Conservation (phyloP, 1,140 invertebrate genomes). For the Dreissena polymorpha region DNA sequence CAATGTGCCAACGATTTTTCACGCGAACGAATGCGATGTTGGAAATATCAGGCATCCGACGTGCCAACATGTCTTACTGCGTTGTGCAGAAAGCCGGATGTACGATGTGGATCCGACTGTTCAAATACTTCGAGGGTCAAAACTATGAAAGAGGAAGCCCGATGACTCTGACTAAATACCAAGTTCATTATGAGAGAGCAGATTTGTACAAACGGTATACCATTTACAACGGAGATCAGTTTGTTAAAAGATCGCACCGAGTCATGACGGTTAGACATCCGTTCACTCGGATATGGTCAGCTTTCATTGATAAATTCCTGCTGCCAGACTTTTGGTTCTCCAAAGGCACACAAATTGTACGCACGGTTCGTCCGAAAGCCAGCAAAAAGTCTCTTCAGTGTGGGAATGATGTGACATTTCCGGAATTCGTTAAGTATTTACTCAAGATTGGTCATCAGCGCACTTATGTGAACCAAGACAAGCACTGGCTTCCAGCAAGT, state of each 20-base stretch:
- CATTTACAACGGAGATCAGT: not conserved
- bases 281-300: slow-evolving; percentile 59
- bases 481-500: slow-evolving; percentile 61
- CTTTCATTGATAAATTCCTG: slow-evolving; percentile 62
- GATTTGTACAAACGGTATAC: slow-evolving; percentile 24
- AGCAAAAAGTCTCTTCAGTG: slow-evolving; percentile 5
- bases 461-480: slow-evolving; percentile 40
- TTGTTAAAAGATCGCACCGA: not conserved
- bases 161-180: slow-evolving; percentile 6
- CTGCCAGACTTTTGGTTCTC: slow-evolving; percentile 59
- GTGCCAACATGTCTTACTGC: slow-evolving; percentile 4
- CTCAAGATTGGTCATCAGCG: slow-evolving; percentile 5
- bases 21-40: not conserved
- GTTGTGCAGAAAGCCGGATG: slow-evolving; percentile 29
- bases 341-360: slow-evolving; percentile 43
- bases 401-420: slow-evolving; percentile 59
- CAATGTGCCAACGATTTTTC: too few relatives aligned
- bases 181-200: not conserved
- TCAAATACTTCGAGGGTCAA: slow-evolving; percentile 29
- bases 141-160: slow-evolving; percentile 1
- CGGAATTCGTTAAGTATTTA: slow-evolving; percentile 57
- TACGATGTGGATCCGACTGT: slow-evolving; percentile 36
- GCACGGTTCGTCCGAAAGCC: slow-evolving; percentile 25
- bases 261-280: slow-evolving; percentile 59
- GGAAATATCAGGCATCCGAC: not conserved